These are phyloP conservation scores for Phoxinus phoxinus DNA, from an alignment of 2,113 vertebrate genomes.

Conservation along the genomic window DNA sequence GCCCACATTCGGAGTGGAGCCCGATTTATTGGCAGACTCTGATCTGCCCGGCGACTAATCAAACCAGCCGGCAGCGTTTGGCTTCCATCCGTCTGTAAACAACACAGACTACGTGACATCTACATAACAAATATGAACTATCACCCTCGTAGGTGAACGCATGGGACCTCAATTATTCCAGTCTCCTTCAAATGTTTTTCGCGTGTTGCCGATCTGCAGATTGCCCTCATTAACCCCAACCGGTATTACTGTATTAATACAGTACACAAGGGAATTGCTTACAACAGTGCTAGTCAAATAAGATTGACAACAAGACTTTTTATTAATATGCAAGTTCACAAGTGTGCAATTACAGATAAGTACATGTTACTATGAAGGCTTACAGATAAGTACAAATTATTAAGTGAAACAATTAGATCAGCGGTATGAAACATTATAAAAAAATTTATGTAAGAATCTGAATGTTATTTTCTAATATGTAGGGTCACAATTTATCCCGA, in stretches of 20 bases:
- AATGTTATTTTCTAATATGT: background rate
- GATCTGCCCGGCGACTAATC: conserved; percentile 45
- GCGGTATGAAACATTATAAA: background rate
- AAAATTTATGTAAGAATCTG: background rate
- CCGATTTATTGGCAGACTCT: conserved; percentile 43
- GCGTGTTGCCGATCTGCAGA: conserved; percentile 22
- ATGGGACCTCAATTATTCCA: conserved; percentile 38
- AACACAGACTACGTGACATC: conserved; percentile 28
- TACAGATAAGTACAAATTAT: background rate
- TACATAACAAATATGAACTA: conserved; percentile 19
- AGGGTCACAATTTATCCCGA: too few relatives aligned
- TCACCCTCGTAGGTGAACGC: background rate
- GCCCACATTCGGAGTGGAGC: conserved; percentile 29
- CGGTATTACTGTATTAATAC: conserved; percentile 31
- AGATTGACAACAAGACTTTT: conserved; percentile 19
- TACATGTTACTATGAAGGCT: background rate
- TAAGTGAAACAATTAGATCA: background rate
- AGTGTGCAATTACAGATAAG: background rate
- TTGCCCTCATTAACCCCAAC: conserved; percentile 41
- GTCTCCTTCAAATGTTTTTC: conserved; percentile 40
- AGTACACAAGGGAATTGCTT: conserved; percentile 14
- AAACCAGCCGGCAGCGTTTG: conserved; percentile 40
- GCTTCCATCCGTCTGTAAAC: conserved; percentile 25
- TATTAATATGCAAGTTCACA: conserved; percentile 15
- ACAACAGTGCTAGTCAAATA: conserved; percentile 30